Percentiles rank a stretch among this genome's conserved stretches.
phyloP scores from a whole-genome alignment of 2,797 vertebrate species.

The Ctenopoma multispine region DNA sequence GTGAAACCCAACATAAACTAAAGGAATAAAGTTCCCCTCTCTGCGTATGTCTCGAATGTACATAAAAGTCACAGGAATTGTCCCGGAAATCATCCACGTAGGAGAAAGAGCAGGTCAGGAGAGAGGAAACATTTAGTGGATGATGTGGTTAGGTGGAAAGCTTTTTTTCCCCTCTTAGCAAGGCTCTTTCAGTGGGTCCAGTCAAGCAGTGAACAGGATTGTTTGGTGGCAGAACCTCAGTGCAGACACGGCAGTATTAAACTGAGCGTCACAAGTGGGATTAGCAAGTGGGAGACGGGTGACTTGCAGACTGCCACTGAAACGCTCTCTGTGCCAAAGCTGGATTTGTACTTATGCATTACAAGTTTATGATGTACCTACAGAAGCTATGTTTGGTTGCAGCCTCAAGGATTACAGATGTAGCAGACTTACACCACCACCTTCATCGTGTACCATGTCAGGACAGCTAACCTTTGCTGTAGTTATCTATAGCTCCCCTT shows the following conservation, averaged over 20 bases:
- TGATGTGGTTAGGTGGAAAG: constrained; percentile 42
- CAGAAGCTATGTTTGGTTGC: background rate
- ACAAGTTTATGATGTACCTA: background rate
- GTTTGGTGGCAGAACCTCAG: constrained; percentile 49
- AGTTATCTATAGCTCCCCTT: too few species aligned
- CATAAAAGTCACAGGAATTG: constrained; percentile 21
- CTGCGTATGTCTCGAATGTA: constrained; percentile 16
- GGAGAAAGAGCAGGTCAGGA: constrained; percentile 6
- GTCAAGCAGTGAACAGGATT: constrained; percentile 56
- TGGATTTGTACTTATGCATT: background rate
- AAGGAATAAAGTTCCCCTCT: constrained; percentile 11
- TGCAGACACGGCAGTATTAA: constrained; percentile 54
- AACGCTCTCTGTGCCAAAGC: constrained; percentile 1
- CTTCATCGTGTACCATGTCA: too few species aligned
- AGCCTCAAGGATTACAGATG: too few species aligned
- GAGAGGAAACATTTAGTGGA: constrained; percentile 23
- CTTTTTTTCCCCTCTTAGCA: constrained; percentile 12
- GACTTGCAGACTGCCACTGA: constrained; percentile 35
- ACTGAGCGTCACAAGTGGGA: constrained; percentile 53
- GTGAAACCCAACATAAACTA: constrained; percentile 15
- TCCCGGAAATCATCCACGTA: constrained; percentile 40
- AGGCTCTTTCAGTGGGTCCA: constrained; percentile 49
- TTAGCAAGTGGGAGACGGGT: constrained; percentile 43
- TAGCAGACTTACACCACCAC: too few species aligned
- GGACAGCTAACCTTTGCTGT: too few species aligned